Base-by-base conservation (phyloP, 2,888 invertebrate genomes). In the Diarsia dahlii region DNA sequence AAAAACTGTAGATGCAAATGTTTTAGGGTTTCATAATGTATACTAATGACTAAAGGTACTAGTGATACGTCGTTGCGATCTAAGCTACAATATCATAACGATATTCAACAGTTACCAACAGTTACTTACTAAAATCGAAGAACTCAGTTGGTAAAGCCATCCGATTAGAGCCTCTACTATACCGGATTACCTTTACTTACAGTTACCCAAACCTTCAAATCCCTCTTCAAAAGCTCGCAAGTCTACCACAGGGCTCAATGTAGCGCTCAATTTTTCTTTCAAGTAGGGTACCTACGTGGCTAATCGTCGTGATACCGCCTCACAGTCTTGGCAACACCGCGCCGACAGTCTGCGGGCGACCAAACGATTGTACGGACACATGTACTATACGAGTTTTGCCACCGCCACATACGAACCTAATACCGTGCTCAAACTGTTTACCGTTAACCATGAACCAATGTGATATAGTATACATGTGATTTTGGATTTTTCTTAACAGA, bases 271-370 rank as follows among this genome's bases (percentile, higher is more conserved):
- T 71, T 69, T 76, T 58, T 39, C 65, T 60, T 46, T 39, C 48
- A 67, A 78, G 56, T 63, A 70, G 52, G 63, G 63, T 56, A 72
- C 20, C 52, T 45, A 34, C 54, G 63, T 72, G 69, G 46, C 50
- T 75, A 72, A 71, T 77, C 72, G 60, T 34, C 60, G 52, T 75
- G 74, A 54, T 72, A 52, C 60, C 54, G 63, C 23, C 73, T 69
- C 50, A 50, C 70, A 66, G 76, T 84, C 76, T 81, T 87, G 86
- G 84, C 86, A 88, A 85, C 85, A 84, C 84, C 62, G 67, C 63
- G 50, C 23, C 56, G 71, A 71, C 73, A 88, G 88, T 88, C 80
- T 73, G 65, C 70, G 54, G 63, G 62, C 78, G 71, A 66, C 81
- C 86, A 63, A 85, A 76, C 88, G 67, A 60, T 79, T 71, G 78